Evolutionary conservation across 2,888 invertebrate genomes (phyloP).

Genomic region (Lymantria dispar): DNA sequence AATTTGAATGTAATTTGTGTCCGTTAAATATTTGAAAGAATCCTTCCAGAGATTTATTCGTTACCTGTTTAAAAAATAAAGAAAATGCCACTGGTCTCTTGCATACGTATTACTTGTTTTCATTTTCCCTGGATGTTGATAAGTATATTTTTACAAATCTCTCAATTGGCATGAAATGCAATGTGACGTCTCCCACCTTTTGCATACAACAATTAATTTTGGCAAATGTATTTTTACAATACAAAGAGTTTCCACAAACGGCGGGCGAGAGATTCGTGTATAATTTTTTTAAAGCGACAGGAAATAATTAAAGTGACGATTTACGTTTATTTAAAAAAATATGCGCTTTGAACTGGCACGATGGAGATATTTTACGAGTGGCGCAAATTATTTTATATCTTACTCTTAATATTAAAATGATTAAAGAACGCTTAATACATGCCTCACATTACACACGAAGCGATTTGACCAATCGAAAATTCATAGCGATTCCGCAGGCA

Average conservation of each 20-base stretch:
- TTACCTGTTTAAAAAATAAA: too few species aligned
- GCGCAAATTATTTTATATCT: conserved; percentile 28
- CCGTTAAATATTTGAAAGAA: too few species aligned
- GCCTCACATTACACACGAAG: conserved; percentile 14
- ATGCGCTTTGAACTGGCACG: conserved; percentile 34
- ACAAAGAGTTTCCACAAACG: conserved; percentile 35
- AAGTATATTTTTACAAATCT: not conserved
- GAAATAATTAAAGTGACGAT: conserved; percentile 38
- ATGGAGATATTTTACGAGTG: conserved; percentile 27
- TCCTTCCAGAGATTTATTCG: too few species aligned
- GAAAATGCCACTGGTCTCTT: too few species aligned
- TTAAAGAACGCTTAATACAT: conserved; percentile 22
- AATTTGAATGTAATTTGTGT: too few species aligned
- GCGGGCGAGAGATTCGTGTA: conserved; percentile 11
- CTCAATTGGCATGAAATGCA: conserved; percentile 15
- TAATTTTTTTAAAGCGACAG: conserved; percentile 30
- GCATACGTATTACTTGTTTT: not conserved
- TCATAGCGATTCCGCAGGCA: not conserved
- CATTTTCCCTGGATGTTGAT: not conserved
- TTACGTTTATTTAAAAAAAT: conserved; percentile 30
- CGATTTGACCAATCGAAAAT: not conserved
- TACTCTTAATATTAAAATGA: conserved; percentile 25
- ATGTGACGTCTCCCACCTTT: conserved; percentile 18
- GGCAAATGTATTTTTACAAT: conserved; percentile 35
- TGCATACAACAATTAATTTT: conserved; percentile 35